phyloP scores from a whole-genome alignment of 1,140 invertebrate genomes.

The Drusus annulatus region DNA sequence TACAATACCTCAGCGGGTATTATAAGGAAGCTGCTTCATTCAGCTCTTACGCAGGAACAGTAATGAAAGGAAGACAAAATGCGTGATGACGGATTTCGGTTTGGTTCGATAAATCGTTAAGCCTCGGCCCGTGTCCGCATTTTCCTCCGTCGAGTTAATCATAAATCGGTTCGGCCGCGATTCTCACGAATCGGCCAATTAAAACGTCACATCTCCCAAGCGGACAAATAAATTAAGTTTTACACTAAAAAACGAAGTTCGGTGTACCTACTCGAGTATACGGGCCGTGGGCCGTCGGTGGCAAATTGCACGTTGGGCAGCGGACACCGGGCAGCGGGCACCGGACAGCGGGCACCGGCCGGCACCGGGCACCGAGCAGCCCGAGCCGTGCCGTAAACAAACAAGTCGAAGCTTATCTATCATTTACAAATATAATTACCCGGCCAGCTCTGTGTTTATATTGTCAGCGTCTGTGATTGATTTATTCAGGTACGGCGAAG shows the following conservation, averaged over 20 bases:
- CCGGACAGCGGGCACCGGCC: no score
- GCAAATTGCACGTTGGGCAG: constrained; percentile 55
- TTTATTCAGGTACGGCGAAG: constrained; percentile 43
- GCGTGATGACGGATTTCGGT: no score
- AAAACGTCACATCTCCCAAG: constrained; percentile 36
- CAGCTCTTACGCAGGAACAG: no score
- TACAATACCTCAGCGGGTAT: no score
- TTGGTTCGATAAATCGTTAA: no score
- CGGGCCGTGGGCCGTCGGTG: constrained; percentile 32
- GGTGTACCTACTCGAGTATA: not conserved
- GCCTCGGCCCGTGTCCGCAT: no score
- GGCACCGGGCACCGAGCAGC: no score
- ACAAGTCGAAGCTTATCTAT: constrained; percentile 55
- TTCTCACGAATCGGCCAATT: constrained; percentile 40
- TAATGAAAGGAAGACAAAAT: no score
- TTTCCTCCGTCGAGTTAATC: no score
- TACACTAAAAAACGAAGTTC: constrained; percentile 31
- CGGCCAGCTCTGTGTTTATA: constrained; percentile 52
- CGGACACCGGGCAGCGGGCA: not conserved
- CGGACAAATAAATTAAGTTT: constrained; percentile 38
- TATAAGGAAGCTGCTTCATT: no score
- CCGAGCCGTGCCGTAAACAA: constrained; percentile 50
- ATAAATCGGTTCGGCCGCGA: not conserved
- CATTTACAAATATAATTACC: constrained; percentile 59
- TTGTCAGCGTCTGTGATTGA: constrained; percentile 57